phyloP scores from a whole-genome alignment of 2,888 invertebrate genomes.

The Galerucella calmariensis region DNA sequence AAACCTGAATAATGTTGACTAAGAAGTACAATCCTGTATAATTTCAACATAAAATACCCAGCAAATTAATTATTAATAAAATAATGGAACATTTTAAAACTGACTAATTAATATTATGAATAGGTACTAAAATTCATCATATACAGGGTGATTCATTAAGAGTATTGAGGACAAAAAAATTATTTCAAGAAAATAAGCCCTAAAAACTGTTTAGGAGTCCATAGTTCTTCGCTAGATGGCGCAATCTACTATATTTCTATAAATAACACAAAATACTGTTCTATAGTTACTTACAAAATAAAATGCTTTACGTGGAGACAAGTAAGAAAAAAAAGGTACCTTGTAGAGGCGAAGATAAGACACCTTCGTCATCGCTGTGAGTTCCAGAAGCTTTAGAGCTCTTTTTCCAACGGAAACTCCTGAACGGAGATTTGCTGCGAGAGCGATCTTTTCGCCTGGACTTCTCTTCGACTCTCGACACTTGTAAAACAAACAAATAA shows the following conservation, averaged over 20 bases:
- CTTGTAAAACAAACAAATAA: conserved; percentile 53
- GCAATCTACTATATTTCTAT: background rate
- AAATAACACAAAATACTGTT: background rate
- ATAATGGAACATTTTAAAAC: too few relatives aligned
- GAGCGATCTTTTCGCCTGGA: conserved; percentile 78
- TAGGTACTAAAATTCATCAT: too few relatives aligned
- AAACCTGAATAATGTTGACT: too few relatives aligned
- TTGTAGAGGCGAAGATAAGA: conserved; percentile 66
- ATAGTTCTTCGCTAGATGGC: background rate
- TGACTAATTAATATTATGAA: too few relatives aligned
- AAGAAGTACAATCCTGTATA: too few relatives aligned
- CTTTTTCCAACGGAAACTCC: conserved; percentile 91
- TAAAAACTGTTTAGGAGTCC: too few relatives aligned
- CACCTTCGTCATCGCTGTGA: conserved; percentile 86
- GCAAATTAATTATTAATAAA: too few relatives aligned
- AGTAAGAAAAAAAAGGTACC: conserved; percentile 40
- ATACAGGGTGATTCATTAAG: too few relatives aligned
- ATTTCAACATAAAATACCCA: too few relatives aligned
- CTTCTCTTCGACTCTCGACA: conserved; percentile 62
- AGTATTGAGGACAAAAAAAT: too few relatives aligned
- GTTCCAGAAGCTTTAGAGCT: conserved; percentile 73
- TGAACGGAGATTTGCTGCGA: conserved; percentile 93
- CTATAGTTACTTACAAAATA: background rate
- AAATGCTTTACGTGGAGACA: background rate
- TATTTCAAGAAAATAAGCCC: too few relatives aligned